A percentile compares a stretch with the other conserved stretches of the same genome.
phyloP scores from a whole-genome alignment of 2,888 invertebrate genomes.

The Callosobruchus maculatus region DNA sequence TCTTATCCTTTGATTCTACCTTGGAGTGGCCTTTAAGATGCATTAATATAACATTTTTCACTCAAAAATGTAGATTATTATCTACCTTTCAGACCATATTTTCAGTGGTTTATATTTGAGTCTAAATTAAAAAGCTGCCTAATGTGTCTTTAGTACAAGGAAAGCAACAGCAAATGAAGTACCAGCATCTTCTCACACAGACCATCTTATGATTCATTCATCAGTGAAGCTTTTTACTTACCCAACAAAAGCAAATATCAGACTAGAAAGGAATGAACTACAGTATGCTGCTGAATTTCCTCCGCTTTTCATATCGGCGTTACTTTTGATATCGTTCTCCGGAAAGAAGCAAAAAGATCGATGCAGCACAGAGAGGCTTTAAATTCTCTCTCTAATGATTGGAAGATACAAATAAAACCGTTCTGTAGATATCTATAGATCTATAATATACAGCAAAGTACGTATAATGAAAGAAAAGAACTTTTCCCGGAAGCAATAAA shows the following conservation, averaged over 20 bases:
- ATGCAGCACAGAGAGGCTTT: conserved; percentile 4
- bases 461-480: conserved; percentile 11
- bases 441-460: conserved; percentile 9
- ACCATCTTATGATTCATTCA: background rate
- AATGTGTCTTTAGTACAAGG: too few species aligned
- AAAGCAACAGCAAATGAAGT: too few species aligned
- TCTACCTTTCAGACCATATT: too few species aligned
- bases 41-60: too few species aligned
- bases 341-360: background rate
- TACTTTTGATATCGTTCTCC: background rate
- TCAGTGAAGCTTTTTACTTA: background rate
- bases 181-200: background rate
- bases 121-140: too few species aligned
- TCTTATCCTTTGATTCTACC: too few species aligned
- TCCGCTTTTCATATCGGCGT: background rate
- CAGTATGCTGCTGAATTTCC: background rate
- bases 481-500: conserved; percentile 14
- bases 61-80: too few species aligned
- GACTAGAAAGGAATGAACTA: background rate
- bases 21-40: too few species aligned
- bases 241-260: background rate
- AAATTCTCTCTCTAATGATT: conserved; percentile 14
- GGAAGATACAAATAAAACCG: conserved; percentile 13
- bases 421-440: conserved; percentile 3
- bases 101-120: too few species aligned